Percentiles rank a stretch among this genome's conserved stretches.
Conservation (phyloP, 23 tunicate genomes). For the Pegea sp. region DNA sequence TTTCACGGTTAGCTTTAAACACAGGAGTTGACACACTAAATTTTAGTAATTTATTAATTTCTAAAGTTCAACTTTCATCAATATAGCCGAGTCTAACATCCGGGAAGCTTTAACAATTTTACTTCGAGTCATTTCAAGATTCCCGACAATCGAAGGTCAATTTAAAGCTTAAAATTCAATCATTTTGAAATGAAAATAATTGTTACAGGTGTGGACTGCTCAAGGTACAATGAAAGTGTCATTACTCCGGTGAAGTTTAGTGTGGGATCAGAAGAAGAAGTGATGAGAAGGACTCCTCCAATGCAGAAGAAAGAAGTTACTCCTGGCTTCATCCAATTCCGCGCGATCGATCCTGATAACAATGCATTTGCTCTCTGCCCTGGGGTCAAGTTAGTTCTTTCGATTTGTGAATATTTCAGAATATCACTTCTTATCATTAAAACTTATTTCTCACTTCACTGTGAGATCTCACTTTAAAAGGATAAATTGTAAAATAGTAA, state of each 20-base stretch:
- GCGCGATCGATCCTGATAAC: conserved; percentile 11
- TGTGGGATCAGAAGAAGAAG: conserved; percentile 3
- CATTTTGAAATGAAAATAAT: too few species aligned
- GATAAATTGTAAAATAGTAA: too few species aligned
- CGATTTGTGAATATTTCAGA: conserved; percentile 1
- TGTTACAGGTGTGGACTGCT: conserved; percentile 19
- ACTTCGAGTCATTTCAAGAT: too few species aligned
- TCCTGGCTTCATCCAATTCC: conserved; percentile 22
- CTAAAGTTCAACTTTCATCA: too few species aligned
- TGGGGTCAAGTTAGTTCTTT: conserved; percentile 11
- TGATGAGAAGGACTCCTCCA: conserved; percentile 13
- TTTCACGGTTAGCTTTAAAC: conserved; percentile 34
- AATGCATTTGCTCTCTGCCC: conserved; percentile 21
- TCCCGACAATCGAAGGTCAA: too few species aligned
- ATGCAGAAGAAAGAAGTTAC: not conserved
- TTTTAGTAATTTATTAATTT: too few species aligned
- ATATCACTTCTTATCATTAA: not conserved
- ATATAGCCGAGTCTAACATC: too few species aligned
- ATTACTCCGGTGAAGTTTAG: conserved; percentile 11
- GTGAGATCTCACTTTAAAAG: too few species aligned
- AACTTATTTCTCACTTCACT: not conserved
- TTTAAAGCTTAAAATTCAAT: too few species aligned
- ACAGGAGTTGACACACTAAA: not conserved
- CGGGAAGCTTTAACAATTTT: too few species aligned
- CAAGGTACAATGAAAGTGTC: conserved; percentile 17